Evolutionary conservation across 2,888 invertebrate species (phyloP).

Genomic region (Lithophane ornitopus): DNA sequence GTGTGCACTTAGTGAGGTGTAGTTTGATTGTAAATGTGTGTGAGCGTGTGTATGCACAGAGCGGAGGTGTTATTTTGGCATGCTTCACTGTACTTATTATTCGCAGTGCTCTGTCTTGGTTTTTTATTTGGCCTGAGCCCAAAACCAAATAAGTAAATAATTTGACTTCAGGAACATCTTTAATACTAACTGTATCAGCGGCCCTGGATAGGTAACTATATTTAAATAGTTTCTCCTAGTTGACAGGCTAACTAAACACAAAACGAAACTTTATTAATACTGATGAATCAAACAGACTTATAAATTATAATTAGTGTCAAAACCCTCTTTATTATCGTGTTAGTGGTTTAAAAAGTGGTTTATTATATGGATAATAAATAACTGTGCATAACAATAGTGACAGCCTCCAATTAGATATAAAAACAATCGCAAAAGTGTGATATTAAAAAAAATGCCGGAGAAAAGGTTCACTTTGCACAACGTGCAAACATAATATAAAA

Average conservation of each 20-base stretch:
- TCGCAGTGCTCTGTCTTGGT: too few relatives aligned
- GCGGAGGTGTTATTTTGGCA: too few relatives aligned
- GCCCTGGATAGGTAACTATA: not conserved
- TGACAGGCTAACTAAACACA: not conserved
- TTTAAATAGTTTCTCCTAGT: not conserved
- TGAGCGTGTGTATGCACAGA: too few relatives aligned
- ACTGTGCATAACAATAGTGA: slow-evolving; percentile 47
- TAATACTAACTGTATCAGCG: not conserved
- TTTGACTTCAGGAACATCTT: not conserved
- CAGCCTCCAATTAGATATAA: slow-evolving; percentile 48
- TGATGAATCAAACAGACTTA: not conserved
- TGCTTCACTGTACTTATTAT: too few relatives aligned
- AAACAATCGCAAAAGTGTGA: slow-evolving; percentile 33
- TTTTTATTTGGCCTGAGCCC: too few relatives aligned
- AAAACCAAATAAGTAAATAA: too few relatives aligned
- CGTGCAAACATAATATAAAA: not conserved
- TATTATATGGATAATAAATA: slow-evolving; percentile 6
- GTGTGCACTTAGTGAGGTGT: too few relatives aligned
- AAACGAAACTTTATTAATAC: not conserved
- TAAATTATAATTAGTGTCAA: slow-evolving; percentile 40
- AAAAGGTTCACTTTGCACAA: slow-evolving; percentile 25
- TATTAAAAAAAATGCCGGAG: not conserved
- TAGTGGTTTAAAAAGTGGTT: slow-evolving; percentile 7
- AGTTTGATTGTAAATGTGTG: too few relatives aligned
- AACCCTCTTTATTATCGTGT: slow-evolving; percentile 13